Percentiles rank a stretch among this genome's conserved stretches.
Conservation (phyloP, 2,888 invertebrate species). For the Antitype chi region DNA sequence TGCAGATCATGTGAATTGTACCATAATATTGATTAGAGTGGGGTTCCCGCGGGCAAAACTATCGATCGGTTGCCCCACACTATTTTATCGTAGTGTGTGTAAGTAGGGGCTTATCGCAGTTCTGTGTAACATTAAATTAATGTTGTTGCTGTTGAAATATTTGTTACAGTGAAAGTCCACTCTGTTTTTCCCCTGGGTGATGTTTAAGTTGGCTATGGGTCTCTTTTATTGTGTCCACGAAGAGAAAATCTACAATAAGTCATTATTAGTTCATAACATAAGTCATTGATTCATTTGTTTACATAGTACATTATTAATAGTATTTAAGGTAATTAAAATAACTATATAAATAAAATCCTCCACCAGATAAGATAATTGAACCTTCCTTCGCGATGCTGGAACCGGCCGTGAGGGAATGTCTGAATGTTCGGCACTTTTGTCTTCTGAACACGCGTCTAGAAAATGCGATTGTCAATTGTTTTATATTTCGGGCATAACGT, state of each 20-base stretch:
- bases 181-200: neutral
- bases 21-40: conserved; percentile 57
- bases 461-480: neutral
- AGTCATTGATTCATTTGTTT: too few relatives aligned
- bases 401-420: neutral
- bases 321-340: too few relatives aligned
- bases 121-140: conserved; percentile 14
- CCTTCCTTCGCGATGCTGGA: too few relatives aligned
- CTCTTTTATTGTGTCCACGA: neutral
- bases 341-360: neutral
- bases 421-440: neutral
- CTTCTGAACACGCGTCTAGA: neutral
- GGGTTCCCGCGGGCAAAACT: conserved; percentile 64
- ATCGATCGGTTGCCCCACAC: conserved; percentile 57
- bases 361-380: too few relatives aligned
- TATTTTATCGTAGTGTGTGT: conserved; percentile 32
- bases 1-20: conserved; percentile 45
- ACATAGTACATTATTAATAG: too few relatives aligned
- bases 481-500: neutral
- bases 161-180: neutral
- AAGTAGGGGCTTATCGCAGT: conserved; percentile 8
- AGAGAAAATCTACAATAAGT: neutral
- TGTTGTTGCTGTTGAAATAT: conserved; percentile 11
- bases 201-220: neutral
- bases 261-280: too few relatives aligned